These are phyloP conservation scores for Perizoma affinitatum DNA, from an alignment of 2,888 invertebrate species.

Conservation along the genomic window DNA sequence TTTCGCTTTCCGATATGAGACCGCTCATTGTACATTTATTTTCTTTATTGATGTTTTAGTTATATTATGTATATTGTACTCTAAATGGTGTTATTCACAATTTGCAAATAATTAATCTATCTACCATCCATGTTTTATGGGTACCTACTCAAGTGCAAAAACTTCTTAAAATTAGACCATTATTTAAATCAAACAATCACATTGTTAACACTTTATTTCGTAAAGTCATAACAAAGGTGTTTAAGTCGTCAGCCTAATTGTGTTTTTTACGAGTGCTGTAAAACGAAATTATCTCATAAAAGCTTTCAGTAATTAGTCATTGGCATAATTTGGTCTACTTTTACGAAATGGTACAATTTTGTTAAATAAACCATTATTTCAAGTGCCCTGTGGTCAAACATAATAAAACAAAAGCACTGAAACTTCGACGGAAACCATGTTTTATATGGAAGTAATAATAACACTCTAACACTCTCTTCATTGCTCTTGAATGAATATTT, in stretches of 20 bases:
- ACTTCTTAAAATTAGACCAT: slow-evolving; percentile 4
- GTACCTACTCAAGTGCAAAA: background rate
- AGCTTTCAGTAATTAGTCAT: slow-evolving; percentile 34
- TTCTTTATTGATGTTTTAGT: too few relatives aligned
- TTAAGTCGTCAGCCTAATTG: slow-evolving; percentile 25
- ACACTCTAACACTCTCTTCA: too few relatives aligned
- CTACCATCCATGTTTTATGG: background rate
- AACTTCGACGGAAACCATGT: too few relatives aligned
- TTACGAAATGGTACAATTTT: slow-evolving; percentile 2
- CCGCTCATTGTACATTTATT: too few relatives aligned
- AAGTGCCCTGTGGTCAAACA: background rate
- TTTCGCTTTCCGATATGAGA: too few relatives aligned
- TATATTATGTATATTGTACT: too few relatives aligned
- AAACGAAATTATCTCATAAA: slow-evolving; percentile 30
- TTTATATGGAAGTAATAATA: too few relatives aligned
- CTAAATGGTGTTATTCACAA: too few relatives aligned
- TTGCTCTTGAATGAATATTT: too few relatives aligned
- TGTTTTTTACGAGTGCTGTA: slow-evolving; percentile 39
- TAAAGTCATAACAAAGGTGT: slow-evolving; percentile 13
- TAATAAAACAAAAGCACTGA: too few relatives aligned
- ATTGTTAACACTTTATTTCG: slow-evolving; percentile 19
- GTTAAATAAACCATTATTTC: background rate
- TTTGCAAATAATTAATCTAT: too few relatives aligned
- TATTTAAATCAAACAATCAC: slow-evolving; percentile 16
- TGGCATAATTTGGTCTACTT: slow-evolving; percentile 18